Evolutionary conservation across 2,888 invertebrate species (phyloP).

Genomic region (Epinotia nisella): DNA sequence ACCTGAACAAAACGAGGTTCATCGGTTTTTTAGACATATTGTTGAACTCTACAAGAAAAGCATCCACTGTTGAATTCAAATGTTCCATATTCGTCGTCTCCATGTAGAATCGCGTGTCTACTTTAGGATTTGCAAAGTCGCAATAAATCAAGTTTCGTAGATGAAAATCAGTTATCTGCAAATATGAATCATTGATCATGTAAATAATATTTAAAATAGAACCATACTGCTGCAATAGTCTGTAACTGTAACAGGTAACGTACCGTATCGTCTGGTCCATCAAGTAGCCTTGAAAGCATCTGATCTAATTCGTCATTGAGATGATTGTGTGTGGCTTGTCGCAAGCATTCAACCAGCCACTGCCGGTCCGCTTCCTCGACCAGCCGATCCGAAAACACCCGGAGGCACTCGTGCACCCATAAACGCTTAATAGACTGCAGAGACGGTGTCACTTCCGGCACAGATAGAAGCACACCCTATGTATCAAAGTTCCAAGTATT

Average conservation of each 20-base stretch:
- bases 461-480: constrained; percentile 94
- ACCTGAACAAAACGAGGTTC: constrained; percentile 96
- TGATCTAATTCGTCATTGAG: constrained; percentile 88
- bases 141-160: constrained; percentile 95
- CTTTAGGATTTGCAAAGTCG: constrained; percentile 97
- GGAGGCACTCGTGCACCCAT: constrained; percentile 97
- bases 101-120: constrained; percentile 93
- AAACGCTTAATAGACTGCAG: constrained; percentile 93
- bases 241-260: background rate
- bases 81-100: constrained; percentile 94
- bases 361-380: constrained; percentile 91
- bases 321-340: constrained; percentile 83
- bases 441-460: constrained; percentile 96
- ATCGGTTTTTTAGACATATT: constrained; percentile 98
- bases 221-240: background rate
- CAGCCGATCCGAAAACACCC: constrained; percentile 97
- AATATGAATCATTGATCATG: constrained; percentile 36
- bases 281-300: constrained; percentile 87
- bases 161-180: constrained; percentile 90
- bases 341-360: constrained; percentile 92
- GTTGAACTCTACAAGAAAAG: constrained; percentile 95
- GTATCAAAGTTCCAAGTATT: background rate
- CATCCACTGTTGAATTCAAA: constrained; percentile 92
- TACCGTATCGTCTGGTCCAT: constrained; percentile 60
- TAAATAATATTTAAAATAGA: background rate